phyloP scores from a whole-genome alignment of 2,888 invertebrate species.

The Diplolepis rosae region DNA sequence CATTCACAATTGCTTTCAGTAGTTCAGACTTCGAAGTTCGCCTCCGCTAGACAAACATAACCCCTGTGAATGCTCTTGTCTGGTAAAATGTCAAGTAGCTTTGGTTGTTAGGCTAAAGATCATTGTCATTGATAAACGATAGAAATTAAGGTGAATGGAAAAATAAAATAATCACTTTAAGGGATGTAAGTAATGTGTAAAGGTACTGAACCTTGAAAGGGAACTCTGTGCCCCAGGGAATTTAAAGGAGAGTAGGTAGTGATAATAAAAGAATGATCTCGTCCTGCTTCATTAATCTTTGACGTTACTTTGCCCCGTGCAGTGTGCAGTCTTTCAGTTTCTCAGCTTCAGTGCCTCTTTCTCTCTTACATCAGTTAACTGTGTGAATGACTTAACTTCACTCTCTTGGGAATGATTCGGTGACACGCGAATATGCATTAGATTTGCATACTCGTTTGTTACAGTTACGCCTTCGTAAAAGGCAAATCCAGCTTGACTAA shows the following conservation, averaged over 20 bases:
- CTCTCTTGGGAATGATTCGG: constrained; percentile 48
- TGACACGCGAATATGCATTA: constrained; percentile 52
- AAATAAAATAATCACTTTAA: not conserved
- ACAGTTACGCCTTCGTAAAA: constrained; percentile 52
- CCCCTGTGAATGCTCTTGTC: not conserved
- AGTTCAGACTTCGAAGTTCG: not conserved
- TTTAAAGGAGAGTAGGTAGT: constrained; percentile 18
- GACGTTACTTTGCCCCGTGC: constrained; percentile 3
- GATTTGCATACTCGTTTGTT: constrained; percentile 59
- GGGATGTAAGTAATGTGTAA: not conserved
- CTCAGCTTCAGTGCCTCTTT: constrained; percentile 4
- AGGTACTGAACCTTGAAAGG: not conserved
- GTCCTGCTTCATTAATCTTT: constrained; percentile 13
- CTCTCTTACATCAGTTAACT: constrained; percentile 7
- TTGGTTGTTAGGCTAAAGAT: not conserved
- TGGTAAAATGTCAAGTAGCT: not conserved
- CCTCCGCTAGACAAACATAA: not conserved
- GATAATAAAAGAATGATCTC: constrained; percentile 11
- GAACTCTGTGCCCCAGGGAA: not conserved
- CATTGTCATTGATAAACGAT: not conserved
- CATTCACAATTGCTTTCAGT: constrained; percentile 37
- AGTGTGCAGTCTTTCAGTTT: constrained; percentile 7
- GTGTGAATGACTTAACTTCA: constrained; percentile 52
- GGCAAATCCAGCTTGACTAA: constrained; percentile 43
- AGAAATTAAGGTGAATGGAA: not conserved